phyloP scores from a whole-genome alignment of 1,140 invertebrate species.

The Conus ventricosus region DNA sequence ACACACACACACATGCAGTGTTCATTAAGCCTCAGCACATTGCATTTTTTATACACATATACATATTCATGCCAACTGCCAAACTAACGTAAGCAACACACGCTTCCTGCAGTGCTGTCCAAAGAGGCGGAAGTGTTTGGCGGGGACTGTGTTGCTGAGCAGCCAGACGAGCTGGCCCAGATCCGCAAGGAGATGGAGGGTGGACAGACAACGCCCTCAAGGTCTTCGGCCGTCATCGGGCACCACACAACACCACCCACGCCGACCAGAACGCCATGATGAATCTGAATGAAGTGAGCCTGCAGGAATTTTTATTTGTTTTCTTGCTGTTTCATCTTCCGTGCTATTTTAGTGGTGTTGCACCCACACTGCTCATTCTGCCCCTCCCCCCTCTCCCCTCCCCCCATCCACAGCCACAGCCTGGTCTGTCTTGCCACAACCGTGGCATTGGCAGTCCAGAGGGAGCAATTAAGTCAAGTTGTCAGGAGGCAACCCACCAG shows the following conservation, averaged over 20 bases:
- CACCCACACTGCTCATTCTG: no score
- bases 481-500: no score
- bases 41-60: not conserved
- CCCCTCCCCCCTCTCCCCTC: no score
- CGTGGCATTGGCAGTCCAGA: no score
- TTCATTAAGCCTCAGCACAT: not conserved
- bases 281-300: slow-evolving; percentile 65
- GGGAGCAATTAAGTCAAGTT: no score
- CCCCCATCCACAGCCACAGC: no score
- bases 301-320: not conserved
- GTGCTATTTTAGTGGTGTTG: no score
- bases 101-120: slow-evolving; percentile 46
- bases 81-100: no score
- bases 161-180: slow-evolving; percentile 64
- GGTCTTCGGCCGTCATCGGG: slow-evolving; percentile 69
- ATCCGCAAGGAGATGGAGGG: slow-evolving; percentile 67
- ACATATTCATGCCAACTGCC: not conserved
- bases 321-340: not conserved
- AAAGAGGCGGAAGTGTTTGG: slow-evolving; percentile 70
- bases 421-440: no score
- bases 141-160: slow-evolving; percentile 67
- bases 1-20: not conserved
- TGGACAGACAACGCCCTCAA: slow-evolving; percentile 72
- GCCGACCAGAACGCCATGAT: slow-evolving; percentile 66
- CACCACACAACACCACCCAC: slow-evolving; percentile 57